Conservation (phyloP, 2,797 vertebrate species). For the Tapirus indicus region DNA sequence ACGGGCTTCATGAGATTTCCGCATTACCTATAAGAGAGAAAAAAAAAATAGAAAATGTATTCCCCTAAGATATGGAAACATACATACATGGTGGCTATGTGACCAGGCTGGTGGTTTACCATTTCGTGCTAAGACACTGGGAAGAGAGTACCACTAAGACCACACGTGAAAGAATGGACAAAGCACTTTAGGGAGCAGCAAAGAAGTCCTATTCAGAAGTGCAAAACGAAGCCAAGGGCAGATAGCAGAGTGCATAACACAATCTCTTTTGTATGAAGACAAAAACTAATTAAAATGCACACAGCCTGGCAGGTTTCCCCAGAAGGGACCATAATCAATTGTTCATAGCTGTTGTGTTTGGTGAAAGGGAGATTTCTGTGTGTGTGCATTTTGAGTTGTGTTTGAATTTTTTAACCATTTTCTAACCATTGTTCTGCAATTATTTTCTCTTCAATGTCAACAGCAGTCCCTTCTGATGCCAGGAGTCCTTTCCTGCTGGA, state of each 20-base stretch:
- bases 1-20: conserved; percentile 94
- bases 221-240: neutral
- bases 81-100: accelerated
- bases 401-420: no score
- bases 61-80: neutral
- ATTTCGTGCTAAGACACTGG: accelerated
- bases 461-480: neutral
- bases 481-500: neutral
- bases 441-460: accelerated
- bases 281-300: accelerated
- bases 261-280: neutral
- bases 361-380: accelerated
- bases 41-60: neutral
- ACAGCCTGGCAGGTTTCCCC: accelerated
- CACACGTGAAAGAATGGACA: accelerated
- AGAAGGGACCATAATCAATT: accelerated
- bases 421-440: no score
- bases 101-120: neutral
- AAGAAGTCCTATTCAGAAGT: neutral
- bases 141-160: accelerated
- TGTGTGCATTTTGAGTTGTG: neutral
- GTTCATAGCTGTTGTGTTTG: accelerated
- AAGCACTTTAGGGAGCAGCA: no score
- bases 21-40: conserved; percentile 94
- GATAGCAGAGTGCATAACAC: accelerated